Conservation (phyloP, 2,113 vertebrate genomes). For the human (Homo sapiens) region DNA sequence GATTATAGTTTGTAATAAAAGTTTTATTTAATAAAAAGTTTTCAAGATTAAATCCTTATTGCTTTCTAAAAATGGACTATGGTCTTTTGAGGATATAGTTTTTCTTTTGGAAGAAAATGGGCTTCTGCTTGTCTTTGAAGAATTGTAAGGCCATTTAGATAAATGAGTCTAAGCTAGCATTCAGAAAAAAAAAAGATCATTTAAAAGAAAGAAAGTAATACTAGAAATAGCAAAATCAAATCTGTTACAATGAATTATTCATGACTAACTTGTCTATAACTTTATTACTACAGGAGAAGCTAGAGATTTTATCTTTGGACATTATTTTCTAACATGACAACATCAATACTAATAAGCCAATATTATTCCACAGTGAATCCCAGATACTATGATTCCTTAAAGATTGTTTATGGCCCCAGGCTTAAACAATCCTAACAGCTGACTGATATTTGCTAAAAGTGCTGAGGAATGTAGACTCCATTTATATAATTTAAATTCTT, state of each 20-base stretch:
- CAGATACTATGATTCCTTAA: background rate
- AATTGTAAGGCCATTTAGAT: background rate
- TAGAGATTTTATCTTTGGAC: slow-evolving; percentile 54
- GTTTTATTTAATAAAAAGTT: background rate
- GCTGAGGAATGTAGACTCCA: background rate
- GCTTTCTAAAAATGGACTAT: background rate
- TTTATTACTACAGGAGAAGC: slow-evolving; percentile 49
- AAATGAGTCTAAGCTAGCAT: background rate
- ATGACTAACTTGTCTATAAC: slow-evolving; percentile 61
- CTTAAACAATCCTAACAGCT: background rate
- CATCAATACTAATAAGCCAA: slow-evolving; percentile 40
- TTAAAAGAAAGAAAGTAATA: slow-evolving; percentile 46
- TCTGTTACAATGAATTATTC: slow-evolving; percentile 63
- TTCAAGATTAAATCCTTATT: background rate
- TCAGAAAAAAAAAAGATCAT: background rate
- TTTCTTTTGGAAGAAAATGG: background rate
- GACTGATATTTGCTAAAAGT: background rate
- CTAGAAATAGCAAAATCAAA: slow-evolving; percentile 47
- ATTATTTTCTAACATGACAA: slow-evolving; percentile 50
- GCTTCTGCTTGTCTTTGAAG: background rate
- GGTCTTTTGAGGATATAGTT: background rate
- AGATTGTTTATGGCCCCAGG: background rate
- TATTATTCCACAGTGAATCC: slow-evolving; percentile 46
- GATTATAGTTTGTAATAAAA: background rate
- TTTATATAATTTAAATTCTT: slow-evolving; percentile 28